A percentile compares a stretch with the other conserved stretches of the same genome.
Conservation (phyloP, 23 tunicate genomes). For the Trididemnum nubilum region DNA sequence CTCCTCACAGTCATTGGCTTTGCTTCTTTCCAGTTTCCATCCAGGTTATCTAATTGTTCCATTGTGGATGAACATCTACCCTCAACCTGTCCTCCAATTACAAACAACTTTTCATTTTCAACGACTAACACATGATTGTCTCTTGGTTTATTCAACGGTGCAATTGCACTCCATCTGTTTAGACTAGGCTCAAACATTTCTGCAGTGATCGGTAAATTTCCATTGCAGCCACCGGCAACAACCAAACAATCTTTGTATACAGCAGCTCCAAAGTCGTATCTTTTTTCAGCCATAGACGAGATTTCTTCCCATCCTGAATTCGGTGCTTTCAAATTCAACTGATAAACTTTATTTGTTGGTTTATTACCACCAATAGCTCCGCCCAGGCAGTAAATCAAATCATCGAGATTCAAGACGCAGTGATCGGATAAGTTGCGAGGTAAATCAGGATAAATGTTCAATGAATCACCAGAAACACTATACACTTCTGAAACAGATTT, state of each 20-base stretch:
- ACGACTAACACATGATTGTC: background rate
- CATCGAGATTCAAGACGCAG: background rate
- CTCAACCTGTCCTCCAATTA: background rate
- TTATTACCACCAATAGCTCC: background rate
- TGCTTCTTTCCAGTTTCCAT: background rate
- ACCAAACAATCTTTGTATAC: background rate
- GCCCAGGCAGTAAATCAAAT: background rate
- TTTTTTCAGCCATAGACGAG: background rate
- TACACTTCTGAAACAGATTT: background rate
- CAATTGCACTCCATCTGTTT: background rate
- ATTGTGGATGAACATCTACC: background rate
- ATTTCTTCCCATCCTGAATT: background rate
- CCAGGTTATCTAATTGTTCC: background rate
- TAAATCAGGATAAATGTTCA: background rate
- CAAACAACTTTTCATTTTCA: background rate
- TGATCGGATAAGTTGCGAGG: background rate
- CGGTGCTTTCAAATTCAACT: background rate
- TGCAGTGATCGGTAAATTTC: background rate
- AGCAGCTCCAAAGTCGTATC: background rate
- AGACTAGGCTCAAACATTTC: background rate
- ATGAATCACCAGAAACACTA: background rate
- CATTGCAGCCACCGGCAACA: background rate
- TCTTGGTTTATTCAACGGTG: background rate
- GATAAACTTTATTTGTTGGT: background rate
- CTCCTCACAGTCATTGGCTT: background rate